Percentiles rank a stretch among this genome's conserved stretches.
phyloP scores from a whole-genome alignment of 2,888 invertebrate species.

The Drosophila fungiperda region DNA sequence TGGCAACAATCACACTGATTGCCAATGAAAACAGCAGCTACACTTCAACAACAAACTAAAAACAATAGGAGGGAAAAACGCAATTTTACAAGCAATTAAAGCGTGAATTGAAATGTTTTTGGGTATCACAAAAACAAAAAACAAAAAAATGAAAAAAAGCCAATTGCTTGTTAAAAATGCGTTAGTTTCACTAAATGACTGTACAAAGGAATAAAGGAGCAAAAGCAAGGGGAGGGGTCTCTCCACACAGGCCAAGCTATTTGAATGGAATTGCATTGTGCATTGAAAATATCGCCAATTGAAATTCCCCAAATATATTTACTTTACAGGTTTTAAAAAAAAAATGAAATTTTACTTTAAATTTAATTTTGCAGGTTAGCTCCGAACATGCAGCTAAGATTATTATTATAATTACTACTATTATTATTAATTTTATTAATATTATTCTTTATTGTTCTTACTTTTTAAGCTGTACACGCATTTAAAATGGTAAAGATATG shows the following conservation, averaged over 20 bases:
- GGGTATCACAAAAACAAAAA: constrained; percentile 30
- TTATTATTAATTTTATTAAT: not conserved
- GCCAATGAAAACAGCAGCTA: constrained; percentile 6
- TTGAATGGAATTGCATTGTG: not conserved
- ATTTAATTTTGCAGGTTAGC: not conserved
- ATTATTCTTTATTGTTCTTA: not conserved
- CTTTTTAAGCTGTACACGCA: not conserved
- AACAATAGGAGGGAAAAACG: constrained; percentile 5
- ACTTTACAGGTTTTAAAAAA: not conserved
- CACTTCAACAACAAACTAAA: constrained; percentile 1
- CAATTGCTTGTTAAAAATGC: constrained; percentile 55
- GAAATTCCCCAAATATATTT: not conserved
- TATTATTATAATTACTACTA: not conserved
- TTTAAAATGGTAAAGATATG: not conserved
- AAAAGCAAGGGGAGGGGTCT: not conserved
- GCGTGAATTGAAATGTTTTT: constrained; percentile 68
- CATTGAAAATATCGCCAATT: not conserved
- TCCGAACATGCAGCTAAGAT: not conserved
- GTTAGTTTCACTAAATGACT: constrained; percentile 41
- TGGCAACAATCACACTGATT: constrained; percentile 11
- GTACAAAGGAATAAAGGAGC: not conserved
- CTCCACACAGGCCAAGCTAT: not conserved
- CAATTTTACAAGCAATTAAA: constrained; percentile 77
- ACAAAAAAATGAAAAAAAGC: constrained; percentile 13
- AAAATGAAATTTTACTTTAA: not conserved